These are phyloP conservation scores for Oncorhynchus keta DNA, from an alignment of 2,113 vertebrate genomes.

Conservation along the genomic window DNA sequence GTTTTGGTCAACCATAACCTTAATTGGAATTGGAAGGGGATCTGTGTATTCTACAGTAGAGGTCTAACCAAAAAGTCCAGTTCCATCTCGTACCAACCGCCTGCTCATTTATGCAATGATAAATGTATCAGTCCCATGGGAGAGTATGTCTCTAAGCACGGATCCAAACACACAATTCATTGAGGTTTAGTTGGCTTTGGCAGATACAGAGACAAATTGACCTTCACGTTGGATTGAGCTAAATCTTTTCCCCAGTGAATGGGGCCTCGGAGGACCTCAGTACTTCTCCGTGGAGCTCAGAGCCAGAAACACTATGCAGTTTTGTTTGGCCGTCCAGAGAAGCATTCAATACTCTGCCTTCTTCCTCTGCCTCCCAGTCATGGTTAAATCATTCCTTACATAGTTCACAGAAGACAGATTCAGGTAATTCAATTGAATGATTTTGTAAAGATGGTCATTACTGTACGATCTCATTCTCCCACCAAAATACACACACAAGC, in stretches of 20 bases:
- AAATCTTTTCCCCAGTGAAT: conserved; percentile 11
- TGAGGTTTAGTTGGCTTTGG: conserved; percentile 35
- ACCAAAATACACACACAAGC: not conserved
- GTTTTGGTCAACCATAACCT: too few species aligned
- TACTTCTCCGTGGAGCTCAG: conserved; percentile 12
- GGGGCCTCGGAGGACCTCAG: not conserved
- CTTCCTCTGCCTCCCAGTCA: not conserved
- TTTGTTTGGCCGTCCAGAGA: not conserved
- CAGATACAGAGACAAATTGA: conserved; percentile 47
- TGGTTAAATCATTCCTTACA: not conserved
- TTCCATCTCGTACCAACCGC: conserved; percentile 23
- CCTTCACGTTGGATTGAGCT: conserved; percentile 51
- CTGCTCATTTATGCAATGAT: conserved; percentile 25
- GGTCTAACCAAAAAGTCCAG: conserved; percentile 1
- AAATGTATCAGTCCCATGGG: conserved; percentile 2
- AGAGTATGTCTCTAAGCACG: conserved; percentile 6
- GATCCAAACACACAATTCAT: conserved; percentile 1
- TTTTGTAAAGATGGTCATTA: too few species aligned
- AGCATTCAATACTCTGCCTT: not conserved
- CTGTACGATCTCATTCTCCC: too few species aligned
- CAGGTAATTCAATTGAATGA: not conserved
- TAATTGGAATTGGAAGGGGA: too few species aligned
- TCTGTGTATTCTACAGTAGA: not conserved
- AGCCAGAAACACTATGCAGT: not conserved
- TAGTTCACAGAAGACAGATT: not conserved